Evolutionary conservation across 2,797 vertebrate species (phyloP).

Genomic region (Enteromius radiatus): DNA sequence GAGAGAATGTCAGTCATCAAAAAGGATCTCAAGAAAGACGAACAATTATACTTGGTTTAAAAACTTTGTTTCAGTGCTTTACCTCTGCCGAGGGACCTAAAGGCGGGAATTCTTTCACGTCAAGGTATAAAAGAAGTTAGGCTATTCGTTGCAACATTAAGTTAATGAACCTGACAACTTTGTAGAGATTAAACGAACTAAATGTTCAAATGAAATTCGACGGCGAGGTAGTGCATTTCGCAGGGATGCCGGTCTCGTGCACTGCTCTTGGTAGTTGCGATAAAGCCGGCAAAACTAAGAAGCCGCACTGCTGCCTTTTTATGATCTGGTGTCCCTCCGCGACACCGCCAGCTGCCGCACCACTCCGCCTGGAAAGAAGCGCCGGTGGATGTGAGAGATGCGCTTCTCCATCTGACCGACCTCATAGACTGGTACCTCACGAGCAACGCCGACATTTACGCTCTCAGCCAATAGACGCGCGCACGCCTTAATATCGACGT

Average conservation of each 20-base stretch:
- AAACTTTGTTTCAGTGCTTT: conserved; percentile 14
- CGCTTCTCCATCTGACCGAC: conserved; percentile 37
- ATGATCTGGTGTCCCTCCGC: conserved; percentile 73
- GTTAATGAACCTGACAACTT: conserved; percentile 5
- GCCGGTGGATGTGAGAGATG: conserved; percentile 57
- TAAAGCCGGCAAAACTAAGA: conserved; percentile 74
- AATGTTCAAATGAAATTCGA: conserved; percentile 72
- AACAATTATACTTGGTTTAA: not conserved
- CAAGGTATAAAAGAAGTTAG: conserved; percentile 24
- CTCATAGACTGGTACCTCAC: conserved; percentile 23
- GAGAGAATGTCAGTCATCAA: conserved; percentile 16
- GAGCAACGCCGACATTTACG: conserved; percentile 19
- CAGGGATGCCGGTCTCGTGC: conserved; percentile 68
- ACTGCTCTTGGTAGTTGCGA: conserved; percentile 71
- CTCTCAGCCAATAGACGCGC: conserved; percentile 10
- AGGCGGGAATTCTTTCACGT: not conserved
- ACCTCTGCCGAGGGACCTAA: conserved; percentile 18
- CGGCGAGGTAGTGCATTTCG: conserved; percentile 81
- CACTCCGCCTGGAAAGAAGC: conserved; percentile 55
- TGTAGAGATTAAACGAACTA: conserved; percentile 46
- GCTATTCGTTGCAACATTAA: conserved; percentile 32
- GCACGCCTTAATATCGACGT: conserved; percentile 27
- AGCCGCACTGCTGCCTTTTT: conserved; percentile 67
- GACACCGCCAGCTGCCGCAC: conserved; percentile 51
- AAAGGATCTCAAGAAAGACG: not conserved